Percentiles rank a stretch among this genome's conserved stretches.
Evolutionary conservation across 2,888 invertebrate species (phyloP).

Genomic region (Cryptus armator): DNA sequence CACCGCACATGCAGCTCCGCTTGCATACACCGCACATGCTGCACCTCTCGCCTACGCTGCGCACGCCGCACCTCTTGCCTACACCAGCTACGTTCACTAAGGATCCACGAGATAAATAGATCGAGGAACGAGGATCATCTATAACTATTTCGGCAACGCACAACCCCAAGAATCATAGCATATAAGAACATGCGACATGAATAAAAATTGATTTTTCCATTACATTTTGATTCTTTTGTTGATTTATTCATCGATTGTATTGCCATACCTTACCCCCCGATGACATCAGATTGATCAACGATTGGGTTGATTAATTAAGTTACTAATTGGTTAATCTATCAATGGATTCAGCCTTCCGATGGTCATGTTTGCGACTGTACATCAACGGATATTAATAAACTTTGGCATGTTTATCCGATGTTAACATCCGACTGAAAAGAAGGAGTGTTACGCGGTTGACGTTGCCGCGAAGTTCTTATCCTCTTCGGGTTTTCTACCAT

Average conservation of each 20-base stretch:
- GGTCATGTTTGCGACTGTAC: too few species aligned
- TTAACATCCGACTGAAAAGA: too few species aligned
- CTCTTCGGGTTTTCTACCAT: too few species aligned
- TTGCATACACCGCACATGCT: slow-evolving; percentile 75
- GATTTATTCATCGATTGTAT: not conserved
- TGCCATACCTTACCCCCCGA: not conserved
- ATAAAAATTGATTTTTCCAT: slow-evolving; percentile 18
- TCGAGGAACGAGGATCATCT: not conserved
- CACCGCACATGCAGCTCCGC: slow-evolving; percentile 74
- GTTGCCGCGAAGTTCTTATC: too few species aligned
- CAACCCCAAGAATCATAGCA: not conserved
- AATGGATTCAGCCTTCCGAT: too few species aligned
- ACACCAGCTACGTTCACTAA: slow-evolving; percentile 64
- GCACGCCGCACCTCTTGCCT: slow-evolving; percentile 17
- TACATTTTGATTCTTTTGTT: not conserved
- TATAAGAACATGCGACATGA: slow-evolving; percentile 9
- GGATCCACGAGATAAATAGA: not conserved
- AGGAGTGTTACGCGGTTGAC: too few species aligned
- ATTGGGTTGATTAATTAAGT: too few species aligned
- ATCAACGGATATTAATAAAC: too few species aligned
- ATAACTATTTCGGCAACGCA: not conserved
- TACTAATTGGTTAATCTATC: too few species aligned
- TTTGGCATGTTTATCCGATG: too few species aligned
- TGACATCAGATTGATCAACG: too few species aligned
- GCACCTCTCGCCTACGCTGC: slow-evolving; percentile 70